Evolutionary conservation across 2,113 vertebrate genomes (phyloP).

Genomic region (Bubalus kerabau): DNA sequence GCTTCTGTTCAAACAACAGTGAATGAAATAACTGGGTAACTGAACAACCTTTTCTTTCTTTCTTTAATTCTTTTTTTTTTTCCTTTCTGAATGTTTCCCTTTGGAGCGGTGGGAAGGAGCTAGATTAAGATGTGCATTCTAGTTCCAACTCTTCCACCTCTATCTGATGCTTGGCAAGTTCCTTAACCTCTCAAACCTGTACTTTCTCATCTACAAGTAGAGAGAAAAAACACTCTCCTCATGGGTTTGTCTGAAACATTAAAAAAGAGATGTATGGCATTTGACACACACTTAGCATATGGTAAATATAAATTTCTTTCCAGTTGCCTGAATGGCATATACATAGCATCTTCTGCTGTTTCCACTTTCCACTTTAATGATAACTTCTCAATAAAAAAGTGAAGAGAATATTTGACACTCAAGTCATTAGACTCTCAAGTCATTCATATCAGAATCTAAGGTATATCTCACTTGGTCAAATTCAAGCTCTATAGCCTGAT

Average conservation of each 20-base stretch:
- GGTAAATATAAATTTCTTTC: neutral
- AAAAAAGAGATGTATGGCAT: neutral
- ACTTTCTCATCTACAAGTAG: neutral
- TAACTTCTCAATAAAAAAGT: neutral
- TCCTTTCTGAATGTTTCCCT: neutral
- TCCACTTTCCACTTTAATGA: neutral
- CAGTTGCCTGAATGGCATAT: neutral
- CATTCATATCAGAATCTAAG: neutral
- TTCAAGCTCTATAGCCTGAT: neutral
- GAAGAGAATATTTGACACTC: neutral
- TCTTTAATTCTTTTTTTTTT: neutral
- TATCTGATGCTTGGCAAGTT: neutral
- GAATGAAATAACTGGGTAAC: neutral
- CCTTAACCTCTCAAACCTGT: neutral
- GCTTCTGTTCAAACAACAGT: slow-evolving; percentile 13
- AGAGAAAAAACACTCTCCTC: neutral
- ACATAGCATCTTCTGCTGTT: neutral
- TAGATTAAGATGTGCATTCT: neutral
- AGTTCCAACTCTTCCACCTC: neutral
- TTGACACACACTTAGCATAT: neutral
- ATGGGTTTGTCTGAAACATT: neutral
- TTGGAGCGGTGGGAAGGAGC: neutral
- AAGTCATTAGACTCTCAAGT: neutral
- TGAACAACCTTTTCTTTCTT: neutral
- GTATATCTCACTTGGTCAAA: neutral